A percentile compares a stretch with the other conserved stretches of the same genome.
phyloP scores from a whole-genome alignment of 2,888 invertebrate genomes.

The Amblyjoppa proteus region DNA sequence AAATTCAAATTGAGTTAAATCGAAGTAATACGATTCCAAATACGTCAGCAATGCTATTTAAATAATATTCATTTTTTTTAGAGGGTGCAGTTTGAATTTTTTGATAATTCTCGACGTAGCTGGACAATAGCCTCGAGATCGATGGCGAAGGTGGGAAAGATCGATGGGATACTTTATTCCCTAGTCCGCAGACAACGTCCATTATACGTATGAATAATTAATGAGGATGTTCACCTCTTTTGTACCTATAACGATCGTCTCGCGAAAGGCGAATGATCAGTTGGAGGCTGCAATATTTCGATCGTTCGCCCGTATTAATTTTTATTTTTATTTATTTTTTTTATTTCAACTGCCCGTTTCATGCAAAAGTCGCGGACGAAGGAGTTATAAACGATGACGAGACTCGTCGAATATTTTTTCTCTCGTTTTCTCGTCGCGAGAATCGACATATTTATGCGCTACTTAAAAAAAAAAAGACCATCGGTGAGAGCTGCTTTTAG shows the following conservation, averaged over 20 bases:
- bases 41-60: no score
- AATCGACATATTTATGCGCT: conserved; percentile 43
- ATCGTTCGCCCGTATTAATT: conserved; percentile 7
- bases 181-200: conserved; percentile 11
- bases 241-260: conserved; percentile 34
- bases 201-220: conserved; percentile 43
- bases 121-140: conserved; percentile 18
- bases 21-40: no score
- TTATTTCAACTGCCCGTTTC: background rate
- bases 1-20: no score
- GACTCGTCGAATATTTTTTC: conserved; percentile 19
- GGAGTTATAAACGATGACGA: conserved; percentile 4
- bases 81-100: no score
- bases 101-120: no score
- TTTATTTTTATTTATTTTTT: background rate
- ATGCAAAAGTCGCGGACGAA: background rate
- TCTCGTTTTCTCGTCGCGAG: conserved; percentile 9
- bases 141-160: background rate
- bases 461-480: conserved; percentile 18
- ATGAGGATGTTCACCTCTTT: conserved; percentile 53
- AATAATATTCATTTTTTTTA: no score
- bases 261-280: conserved; percentile 16
- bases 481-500: conserved; percentile 56
- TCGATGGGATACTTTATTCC: conserved; percentile 4
- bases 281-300: conserved; percentile 21